Evolutionary conservation across 2,113 vertebrate species (phyloP).

Genomic region (Fulica atra): DNA sequence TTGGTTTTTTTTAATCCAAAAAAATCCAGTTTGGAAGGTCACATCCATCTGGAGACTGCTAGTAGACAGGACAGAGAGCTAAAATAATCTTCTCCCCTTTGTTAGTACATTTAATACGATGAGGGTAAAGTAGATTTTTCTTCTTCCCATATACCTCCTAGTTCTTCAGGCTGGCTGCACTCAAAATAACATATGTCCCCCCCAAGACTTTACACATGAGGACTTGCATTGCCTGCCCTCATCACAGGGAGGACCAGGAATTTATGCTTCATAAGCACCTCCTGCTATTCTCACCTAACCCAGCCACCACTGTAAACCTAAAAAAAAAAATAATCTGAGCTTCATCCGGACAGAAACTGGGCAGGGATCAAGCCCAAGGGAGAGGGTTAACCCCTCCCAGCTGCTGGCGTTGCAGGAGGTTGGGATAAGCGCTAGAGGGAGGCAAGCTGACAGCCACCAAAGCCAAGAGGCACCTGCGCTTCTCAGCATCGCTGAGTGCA

Average conservation of each 20-base stretch:
- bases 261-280: background rate
- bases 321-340: background rate
- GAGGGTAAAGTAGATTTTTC: background rate
- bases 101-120: background rate
- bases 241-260: background rate
- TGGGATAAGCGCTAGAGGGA: constrained; percentile 41
- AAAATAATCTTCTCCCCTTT: background rate
- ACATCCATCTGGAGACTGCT: background rate
- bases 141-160: background rate
- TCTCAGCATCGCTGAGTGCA: rapidly evolving
- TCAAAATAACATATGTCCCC: background rate
- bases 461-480: background rate
- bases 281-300: background rate
- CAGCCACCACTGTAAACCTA: background rate
- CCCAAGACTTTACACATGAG: background rate
- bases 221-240: background rate
- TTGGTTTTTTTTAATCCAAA: background rate
- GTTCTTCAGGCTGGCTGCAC: background rate
- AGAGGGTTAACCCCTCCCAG: background rate
- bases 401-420: background rate
- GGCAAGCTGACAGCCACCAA: background rate
- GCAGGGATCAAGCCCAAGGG: background rate
- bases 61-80: background rate
- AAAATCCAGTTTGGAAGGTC: background rate
- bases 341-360: background rate